A percentile compares a stretch with the other conserved stretches of the same genome.
Conservation (phyloP, 2,113 vertebrate species). For the Alligator mississippiensis region DNA sequence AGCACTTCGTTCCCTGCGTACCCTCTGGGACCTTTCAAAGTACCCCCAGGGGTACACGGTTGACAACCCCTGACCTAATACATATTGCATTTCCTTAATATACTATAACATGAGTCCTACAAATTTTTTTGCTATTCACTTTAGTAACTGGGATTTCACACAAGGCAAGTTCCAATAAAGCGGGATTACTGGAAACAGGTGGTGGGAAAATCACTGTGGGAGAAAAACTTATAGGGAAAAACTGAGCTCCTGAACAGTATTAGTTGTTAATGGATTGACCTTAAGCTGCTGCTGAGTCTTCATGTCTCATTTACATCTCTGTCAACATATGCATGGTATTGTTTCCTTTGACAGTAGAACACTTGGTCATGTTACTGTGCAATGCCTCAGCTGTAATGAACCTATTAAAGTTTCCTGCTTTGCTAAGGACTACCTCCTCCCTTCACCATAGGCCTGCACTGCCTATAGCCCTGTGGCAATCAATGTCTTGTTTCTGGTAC, state of each 20-base stretch:
- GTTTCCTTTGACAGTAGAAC: not conserved
- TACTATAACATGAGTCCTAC: not conserved
- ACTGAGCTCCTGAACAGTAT: rapidly evolving
- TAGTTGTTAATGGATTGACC: not conserved
- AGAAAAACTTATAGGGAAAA: not conserved
- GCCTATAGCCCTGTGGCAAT: not conserved
- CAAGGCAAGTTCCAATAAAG: not conserved
- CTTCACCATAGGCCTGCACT: not conserved
- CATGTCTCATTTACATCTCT: not conserved
- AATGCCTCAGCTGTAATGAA: not conserved
- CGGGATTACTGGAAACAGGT: not conserved
- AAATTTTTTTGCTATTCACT: not conserved
- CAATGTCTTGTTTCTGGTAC: not conserved
- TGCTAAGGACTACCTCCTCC: not conserved
- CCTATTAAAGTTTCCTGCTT: rapidly evolving
- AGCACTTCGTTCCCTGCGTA: too few species aligned
- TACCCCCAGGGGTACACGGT: too few species aligned
- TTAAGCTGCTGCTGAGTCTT: not conserved
- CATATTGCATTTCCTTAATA: too few species aligned
- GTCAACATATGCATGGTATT: not conserved
- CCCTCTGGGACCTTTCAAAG: too few species aligned
- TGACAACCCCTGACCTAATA: too few species aligned
- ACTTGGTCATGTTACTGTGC: not conserved
- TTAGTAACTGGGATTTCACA: rapidly evolving
- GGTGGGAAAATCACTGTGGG: not conserved